Conservation (phyloP, 2,797 vertebrate genomes). For the Cynopterus sphinx region DNA sequence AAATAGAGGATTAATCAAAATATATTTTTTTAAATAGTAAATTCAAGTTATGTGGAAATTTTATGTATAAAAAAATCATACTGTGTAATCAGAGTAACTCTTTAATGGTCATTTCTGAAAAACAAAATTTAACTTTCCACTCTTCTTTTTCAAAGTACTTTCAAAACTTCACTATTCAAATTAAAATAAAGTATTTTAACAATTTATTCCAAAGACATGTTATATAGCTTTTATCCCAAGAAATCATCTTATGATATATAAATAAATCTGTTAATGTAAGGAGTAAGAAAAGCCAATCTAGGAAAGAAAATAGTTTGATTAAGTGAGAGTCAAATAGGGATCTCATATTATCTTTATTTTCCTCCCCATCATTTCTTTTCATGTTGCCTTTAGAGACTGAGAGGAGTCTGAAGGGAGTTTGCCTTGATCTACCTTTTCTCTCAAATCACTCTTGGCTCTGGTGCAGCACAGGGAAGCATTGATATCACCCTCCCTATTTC, state of each 20-base stretch:
- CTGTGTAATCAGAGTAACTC: constrained; percentile 11
- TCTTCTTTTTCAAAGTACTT: constrained; percentile 60
- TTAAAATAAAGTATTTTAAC: constrained; percentile 41
- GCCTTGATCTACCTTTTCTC: not conserved
- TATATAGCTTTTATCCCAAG: not conserved
- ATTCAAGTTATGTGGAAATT: constrained; percentile 53
- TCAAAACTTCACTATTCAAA: constrained; percentile 33
- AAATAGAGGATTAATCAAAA: constrained; percentile 69
- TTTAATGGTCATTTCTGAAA: constrained; percentile 46
- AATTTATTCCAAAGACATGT: not conserved
- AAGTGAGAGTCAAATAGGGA: not conserved
- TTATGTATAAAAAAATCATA: constrained; percentile 45
- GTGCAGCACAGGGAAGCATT: not conserved
- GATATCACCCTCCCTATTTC: not conserved
- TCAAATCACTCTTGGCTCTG: not conserved
- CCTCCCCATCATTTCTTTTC: not conserved
- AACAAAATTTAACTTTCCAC: constrained; percentile 43
- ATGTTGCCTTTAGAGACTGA: not conserved
- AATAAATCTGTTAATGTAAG: constrained; percentile 8
- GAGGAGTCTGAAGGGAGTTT: not conserved
- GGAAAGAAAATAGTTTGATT: not conserved
- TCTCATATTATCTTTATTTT: not conserved
- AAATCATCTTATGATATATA: not conserved
- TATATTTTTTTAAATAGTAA: constrained; percentile 55
- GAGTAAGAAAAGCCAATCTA: not conserved